Evolutionary conservation across 2,113 vertebrate genomes (phyloP), one percentile per base, ranked within the genome.

Genomic region (Micronycteris hirsuta): DNA sequence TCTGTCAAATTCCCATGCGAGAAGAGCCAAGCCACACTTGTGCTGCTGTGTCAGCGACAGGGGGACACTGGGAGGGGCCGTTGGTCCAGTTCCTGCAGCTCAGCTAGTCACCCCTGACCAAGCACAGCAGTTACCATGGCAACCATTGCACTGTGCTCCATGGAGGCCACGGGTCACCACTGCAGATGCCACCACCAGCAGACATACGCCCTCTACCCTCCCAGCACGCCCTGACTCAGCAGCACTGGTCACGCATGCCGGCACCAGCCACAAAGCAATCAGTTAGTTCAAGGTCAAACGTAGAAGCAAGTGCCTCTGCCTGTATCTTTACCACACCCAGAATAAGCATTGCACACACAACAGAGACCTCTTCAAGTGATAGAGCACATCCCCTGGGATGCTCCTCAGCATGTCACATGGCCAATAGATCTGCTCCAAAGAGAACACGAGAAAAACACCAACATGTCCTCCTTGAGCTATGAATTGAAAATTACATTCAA

Each of bases 31-130:
- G 19, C 56, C 6, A 5, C 45, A 5, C 43, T 82, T 36, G 31
- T 2, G 38, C 54, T 24, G 58, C 94, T 77, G 73, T 43, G 68
- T 95, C 81, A 91, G 88, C 54, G 3, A n/a, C 87, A 45, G n/a
- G 88, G 81, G 74, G 85, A 67, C 81, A 33, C 93, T 43, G 61
- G 86, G 80, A 95, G 52, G 26, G 84, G 20, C 81, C 33, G 0
- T 2, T 3, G 76, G 92, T 93, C 84, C 45, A 33, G 31, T 68
- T 96, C 77, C 89, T 49, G 89, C 56, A 49, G 91, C 95, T 95
- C 86, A 52, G 86, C 81, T 19, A n/a, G 88, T 94, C 95, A 97
- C 95, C 97, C 68, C 81, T 96, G 96, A 93, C 95, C 97, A 94
- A 49, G 91, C 86, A 47, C 86, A 41, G 81, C 86, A 7, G 97